Evolutionary conservation across 2,888 invertebrate genomes (phyloP), one percentile per base, ranked within the genome.

Genomic region (Lapara coniferarum): DNA sequence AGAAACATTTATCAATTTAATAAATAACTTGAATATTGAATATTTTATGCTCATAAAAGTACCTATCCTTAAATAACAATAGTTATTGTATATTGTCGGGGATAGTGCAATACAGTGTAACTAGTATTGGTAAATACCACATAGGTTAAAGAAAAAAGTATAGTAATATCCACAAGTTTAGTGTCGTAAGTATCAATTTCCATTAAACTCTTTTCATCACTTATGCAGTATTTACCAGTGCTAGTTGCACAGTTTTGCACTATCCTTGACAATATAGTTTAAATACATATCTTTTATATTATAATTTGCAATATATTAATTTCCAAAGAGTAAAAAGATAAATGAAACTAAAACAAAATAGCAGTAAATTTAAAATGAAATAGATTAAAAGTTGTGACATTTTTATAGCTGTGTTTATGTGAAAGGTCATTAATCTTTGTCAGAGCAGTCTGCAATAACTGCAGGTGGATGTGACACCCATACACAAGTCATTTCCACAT

Each of bases 361-460:
- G 0, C 55, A 55, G 10, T 55, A 19, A 19, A 55, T 55, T 63
- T 13, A 46, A 63, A 49, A 49, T 63, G 19, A 19, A 63, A 12
- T 30, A 6, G 30, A 57, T 57, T 57, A 14, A 13, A 13, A 37
- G 13, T 30, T 57, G 57, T 25, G 16, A 25, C 12, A 69, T 70
- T 37, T 49, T 68, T 69, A 49, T 55, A 52, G 66, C 68, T 70
- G 2, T 57, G 49, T 57, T 57, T 57, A 58, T 25, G 49, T 68
- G 46, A 44, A 46, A 58, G 56, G 44, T 49, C 49, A 63, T 63
- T 63, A 63, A 63, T 49, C 63, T 63, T 49, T 49, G 30, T 49
- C 19, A 6, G 19, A 49, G 13, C 10, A 12, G 12, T 5, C 56
- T 13, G 25, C 46, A 63, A 19, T 46, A 59, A n/a, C 19, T 16